These are phyloP conservation scores for Antheraea assamensis DNA, from an alignment of 2,888 invertebrate genomes.

Conservation along the genomic window DNA sequence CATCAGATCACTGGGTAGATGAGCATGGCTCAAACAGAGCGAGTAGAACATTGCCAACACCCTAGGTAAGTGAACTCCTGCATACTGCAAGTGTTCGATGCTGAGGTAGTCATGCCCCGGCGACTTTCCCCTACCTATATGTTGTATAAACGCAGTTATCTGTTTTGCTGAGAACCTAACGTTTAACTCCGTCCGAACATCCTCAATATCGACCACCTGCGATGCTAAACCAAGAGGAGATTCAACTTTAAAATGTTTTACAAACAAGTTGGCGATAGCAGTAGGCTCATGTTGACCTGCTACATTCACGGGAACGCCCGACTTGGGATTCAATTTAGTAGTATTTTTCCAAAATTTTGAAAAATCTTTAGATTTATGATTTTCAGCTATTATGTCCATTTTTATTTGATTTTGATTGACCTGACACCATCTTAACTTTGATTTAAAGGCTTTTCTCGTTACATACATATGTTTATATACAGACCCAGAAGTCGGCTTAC, in stretches of 20 bases:
- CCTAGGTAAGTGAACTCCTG: constrained; percentile 7
- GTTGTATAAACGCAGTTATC: not conserved
- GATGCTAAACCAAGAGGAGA: not conserved
- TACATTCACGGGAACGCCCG: not conserved
- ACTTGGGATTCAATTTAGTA: not conserved
- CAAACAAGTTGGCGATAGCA: constrained; percentile 2
- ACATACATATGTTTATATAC: not conserved
- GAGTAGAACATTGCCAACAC: constrained; percentile 6
- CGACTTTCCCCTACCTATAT: constrained; percentile 8
- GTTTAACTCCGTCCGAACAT: too few species aligned
- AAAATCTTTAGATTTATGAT: not conserved
- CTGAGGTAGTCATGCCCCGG: constrained; percentile 15
- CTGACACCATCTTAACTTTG: constrained; percentile 6
- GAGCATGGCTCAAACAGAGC: constrained; percentile 4
- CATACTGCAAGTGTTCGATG: constrained; percentile 10
- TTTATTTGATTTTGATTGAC: not conserved
- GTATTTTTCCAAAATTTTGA: constrained; percentile 7
- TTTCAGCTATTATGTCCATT: constrained; percentile 9
- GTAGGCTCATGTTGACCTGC: not conserved
- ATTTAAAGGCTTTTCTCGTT: not conserved
- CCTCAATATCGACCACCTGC: not conserved
- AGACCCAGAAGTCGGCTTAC: not conserved
- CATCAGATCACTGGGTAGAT: constrained; percentile 14
- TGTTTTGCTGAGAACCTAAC: not conserved
- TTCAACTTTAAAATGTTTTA: not conserved